Evolutionary conservation across 2,888 invertebrate genomes (phyloP).

Genomic region (Drosophila stalkeri): DNA sequence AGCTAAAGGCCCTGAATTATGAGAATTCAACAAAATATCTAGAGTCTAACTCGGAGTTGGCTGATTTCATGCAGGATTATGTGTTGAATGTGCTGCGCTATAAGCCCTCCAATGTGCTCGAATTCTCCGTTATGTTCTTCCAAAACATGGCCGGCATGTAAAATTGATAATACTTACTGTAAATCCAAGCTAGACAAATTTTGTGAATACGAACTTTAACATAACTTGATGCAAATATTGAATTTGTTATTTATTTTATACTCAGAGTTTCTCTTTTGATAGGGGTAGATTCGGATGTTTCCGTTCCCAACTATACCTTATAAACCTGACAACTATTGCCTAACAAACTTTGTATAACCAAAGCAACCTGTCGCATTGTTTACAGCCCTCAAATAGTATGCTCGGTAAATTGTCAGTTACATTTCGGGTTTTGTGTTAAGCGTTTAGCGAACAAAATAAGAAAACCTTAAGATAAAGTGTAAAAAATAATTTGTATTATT

Average conservation of each 20-base stretch:
- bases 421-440: constrained; percentile 27
- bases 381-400: constrained; percentile 44
- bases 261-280: too few species aligned
- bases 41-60: constrained; percentile 68
- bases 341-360: constrained; percentile 25
- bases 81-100: constrained; percentile 76
- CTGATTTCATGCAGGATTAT: constrained; percentile 80
- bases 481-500: constrained; percentile 1
- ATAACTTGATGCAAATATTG: not conserved
- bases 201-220: constrained; percentile 1
- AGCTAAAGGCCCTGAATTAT: constrained; percentile 69
- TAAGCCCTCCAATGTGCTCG: constrained; percentile 78
- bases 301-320: not conserved
- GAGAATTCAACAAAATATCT: constrained; percentile 73
- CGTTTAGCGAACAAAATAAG: not conserved
- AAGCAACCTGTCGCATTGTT: constrained; percentile 44
- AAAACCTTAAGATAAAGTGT: not conserved
- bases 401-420: constrained; percentile 13
- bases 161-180: not conserved
- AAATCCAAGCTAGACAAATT: not conserved
- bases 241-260: too few species aligned
- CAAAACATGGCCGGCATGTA: constrained; percentile 62
- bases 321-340: not conserved
- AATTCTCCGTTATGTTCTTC: constrained; percentile 80
- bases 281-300: not conserved